Base-by-base conservation (phyloP, 2,888 invertebrate species). In the Gortyna flavago region DNA sequence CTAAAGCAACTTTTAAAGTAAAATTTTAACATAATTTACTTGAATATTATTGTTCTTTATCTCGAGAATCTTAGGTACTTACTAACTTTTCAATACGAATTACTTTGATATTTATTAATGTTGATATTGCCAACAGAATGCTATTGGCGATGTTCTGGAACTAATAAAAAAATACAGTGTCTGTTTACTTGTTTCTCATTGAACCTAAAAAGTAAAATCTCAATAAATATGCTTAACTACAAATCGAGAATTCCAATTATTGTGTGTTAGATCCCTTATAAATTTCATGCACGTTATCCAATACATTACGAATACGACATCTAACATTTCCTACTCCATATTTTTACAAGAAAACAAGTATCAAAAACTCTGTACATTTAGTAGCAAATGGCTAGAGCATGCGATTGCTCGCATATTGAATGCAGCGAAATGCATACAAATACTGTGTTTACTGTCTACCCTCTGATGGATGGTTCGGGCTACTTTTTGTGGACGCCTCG, bases 401-500 rank as follows among this genome's bases (percentile, higher is more conserved):
- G 68, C 79, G 80, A 86, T 81, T 75, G 65, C 79, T 81, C 75
- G 72, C 72, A 81, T 88, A 85, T 86, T 90, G 90, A 89, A 89
- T 91, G 92, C 90, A 89, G 83, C 83, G 89, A 89, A 91, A 91
- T 87, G 90, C 91, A 92, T 91, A 92, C 91, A 92, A 92, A 92
- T 90, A 90, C 85, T 79, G 80, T 92, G 92, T 91, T 92, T 92
- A 91, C 91, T 89, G 93, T 92, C 92, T 91, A 85, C 86, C 84
- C 80, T 85, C 89, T 89, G 91, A 92, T 91, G 89, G 89, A 91
- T 90, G 72, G 70, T 51, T 8, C 59, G 32, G 70, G 67, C 61
- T 75, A 85, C 80, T 86, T 86, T 86, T 83, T 83, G 80, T 74
- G 61, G 51, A 84, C 48, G 69, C 62, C 66, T 35, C 38, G 67